Conservation (phyloP, 2,797 vertebrate genomes). For the Coendou prehensilis region DNA sequence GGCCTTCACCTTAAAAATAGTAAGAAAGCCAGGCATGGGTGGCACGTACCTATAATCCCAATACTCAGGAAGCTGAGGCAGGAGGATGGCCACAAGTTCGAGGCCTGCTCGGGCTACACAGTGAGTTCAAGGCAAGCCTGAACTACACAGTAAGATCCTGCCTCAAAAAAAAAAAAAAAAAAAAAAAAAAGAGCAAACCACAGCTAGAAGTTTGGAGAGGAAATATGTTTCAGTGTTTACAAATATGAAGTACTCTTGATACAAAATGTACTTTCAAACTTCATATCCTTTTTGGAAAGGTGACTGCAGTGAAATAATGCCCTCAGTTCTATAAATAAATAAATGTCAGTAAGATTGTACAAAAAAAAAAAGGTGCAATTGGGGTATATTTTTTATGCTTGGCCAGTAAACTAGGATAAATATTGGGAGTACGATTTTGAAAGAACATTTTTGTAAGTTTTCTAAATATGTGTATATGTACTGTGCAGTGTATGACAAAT, state of each 20-base stretch:
- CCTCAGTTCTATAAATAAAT: slow-evolving; percentile 2
- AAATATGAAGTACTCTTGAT: slow-evolving; percentile 58
- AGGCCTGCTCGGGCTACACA: background rate
- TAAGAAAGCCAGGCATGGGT: background rate
- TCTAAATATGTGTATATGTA: slow-evolving; percentile 59
- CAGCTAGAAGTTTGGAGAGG: background rate
- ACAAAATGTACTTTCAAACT: slow-evolving; percentile 50
- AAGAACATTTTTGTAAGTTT: slow-evolving; percentile 68
- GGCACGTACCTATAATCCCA: background rate
- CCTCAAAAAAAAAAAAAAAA: background rate
- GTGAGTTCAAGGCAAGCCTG: background rate
- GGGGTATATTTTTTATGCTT: slow-evolving; percentile 61
- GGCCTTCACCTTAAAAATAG: slow-evolving; percentile 18
- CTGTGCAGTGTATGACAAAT: slow-evolving; percentile 64
- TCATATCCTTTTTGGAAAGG: slow-evolving; percentile 34
- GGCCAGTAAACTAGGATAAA: slow-evolving; percentile 65
- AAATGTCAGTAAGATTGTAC: slow-evolving; percentile 6
- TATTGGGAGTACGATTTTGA: slow-evolving; percentile 46
- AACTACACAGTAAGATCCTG: background rate
- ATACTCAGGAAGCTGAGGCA: background rate
- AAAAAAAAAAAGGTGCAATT: slow-evolving; percentile 45
- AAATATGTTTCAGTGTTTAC: slow-evolving; percentile 64
- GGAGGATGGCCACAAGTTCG: background rate
- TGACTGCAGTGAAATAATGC: slow-evolving; percentile 47
- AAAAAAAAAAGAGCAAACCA: background rate